Evolutionary conservation across 2,888 invertebrate genomes (phyloP), one percentile per base, ranked within the genome.

Genomic region (Mechanitis messenoides): DNA sequence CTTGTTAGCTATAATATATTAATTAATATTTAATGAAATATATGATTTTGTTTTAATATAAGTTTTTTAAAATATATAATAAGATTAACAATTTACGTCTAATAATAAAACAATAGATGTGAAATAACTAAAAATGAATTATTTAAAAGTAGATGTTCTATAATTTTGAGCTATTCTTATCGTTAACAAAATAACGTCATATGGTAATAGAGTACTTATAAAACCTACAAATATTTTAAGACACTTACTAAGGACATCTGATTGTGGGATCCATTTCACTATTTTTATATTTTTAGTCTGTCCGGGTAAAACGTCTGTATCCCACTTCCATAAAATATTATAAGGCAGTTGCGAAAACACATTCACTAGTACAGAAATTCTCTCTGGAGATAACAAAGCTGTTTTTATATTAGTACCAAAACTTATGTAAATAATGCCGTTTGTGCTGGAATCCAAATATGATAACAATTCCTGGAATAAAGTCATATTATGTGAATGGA

Each of bases 241-340:
- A 4, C 74, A 65, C 70, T 65, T 56, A 73, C 81, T 77, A 3
- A 84, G 65, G 20, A 84, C 66, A 66, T 83, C 82, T 11, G 76
- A 71, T 58, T 84, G 84, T 12, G 71, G 71, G 0, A 69, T 46
- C 67, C 69, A 70, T 56, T 64, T 67, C 0, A 60, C 66, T 28
- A 66, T 63, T 64, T 61, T 69, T 20, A 72, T 64, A 28, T 71
- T 72, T 1, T 64, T 11, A 1, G 67, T 38, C 55, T 53, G 62
- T 11, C 58, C 66, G 2, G 64, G 64, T n/a, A 71, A 57, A 9
- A 66, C 69, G 11, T 81, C 80, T 0, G 65, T 66, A 55, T 80
- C 76, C 79, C 78, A 84, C 68, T 84, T 86, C 82, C 81, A 85
- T n/a, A 87, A 54, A 4, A 87, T 75, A 28, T 78, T 70, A 61